Base-by-base conservation (phyloP, 2,888 invertebrate genomes). In the Scaptodrosophila latifasciaeformis region DNA sequence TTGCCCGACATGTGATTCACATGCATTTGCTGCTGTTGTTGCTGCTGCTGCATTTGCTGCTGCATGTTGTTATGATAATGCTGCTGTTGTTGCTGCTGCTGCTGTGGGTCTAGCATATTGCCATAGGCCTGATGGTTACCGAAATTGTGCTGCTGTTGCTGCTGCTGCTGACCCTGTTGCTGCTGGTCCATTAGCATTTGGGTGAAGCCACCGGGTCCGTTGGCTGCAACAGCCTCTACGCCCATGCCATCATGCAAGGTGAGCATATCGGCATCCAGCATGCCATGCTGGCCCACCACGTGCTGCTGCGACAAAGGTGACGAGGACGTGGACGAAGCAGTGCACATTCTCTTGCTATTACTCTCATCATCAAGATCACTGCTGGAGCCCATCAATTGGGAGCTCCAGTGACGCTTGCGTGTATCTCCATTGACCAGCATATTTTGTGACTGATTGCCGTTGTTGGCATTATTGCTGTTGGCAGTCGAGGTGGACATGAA, bases 381-480 rank as follows among this genome's bases (percentile, higher is more conserved):
- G 51, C 74, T 66, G 12, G 79, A 70, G 7, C 75, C 70, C 68
- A 81, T 72, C 42, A 84, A 24, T 7, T 81, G 78, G 2, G 65
- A 67, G 35, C 84, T 82, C 85, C 85, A 86, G 24, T 75, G 79
- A 0, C 86, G 82, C 39, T 86, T 86, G 1, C 85, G 81, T 1
- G 78, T 13, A 12, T 72, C 77, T 2, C 61, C 77, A 35, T 81
- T 76, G 4, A 67, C 75, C 6, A 74, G 17, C 43, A 67, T 30
- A 37, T 60, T 64, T 18, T 67, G 62, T 0, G 56, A 0, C 17
- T 63, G 67, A 1, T 62, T 64, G 52, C 76, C 80, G n/a, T 64
- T 70, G 2, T 69, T 64, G 56, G 64, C 80, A 6, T 59, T 62
- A 30, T 47, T 61, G 43, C 54, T 7, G 24, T 7, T 7, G 10